Evolutionary conservation across 2,797 vertebrate genomes (phyloP).

Genomic region (Pseudotriccus pelzelni): DNA sequence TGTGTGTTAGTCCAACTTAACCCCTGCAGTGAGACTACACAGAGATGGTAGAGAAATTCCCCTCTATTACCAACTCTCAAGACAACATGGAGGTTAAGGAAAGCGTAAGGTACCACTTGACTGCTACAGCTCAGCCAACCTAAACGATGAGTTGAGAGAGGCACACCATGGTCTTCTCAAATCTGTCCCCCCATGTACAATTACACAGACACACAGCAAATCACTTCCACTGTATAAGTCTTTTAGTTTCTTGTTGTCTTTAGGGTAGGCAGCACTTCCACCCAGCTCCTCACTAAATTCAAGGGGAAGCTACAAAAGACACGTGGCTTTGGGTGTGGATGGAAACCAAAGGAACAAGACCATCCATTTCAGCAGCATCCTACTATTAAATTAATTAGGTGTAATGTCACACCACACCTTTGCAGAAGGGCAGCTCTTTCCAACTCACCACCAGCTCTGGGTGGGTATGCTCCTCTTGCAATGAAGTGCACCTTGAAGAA

Average conservation of each 20-base stretch:
- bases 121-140: not conserved
- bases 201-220: not conserved
- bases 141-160: not conserved
- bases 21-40: not conserved
- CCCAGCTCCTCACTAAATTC: not conserved
- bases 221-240: not conserved
- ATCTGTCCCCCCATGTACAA: not conserved
- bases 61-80: not conserved
- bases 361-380: conserved; percentile 39
- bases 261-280: not conserved
- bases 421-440: not conserved
- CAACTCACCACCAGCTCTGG: not conserved
- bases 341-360: conserved; percentile 21
- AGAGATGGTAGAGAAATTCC: not conserved
- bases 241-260: not conserved
- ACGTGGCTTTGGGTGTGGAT: not conserved
- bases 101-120: not conserved
- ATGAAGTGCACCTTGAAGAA: not conserved
- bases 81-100: not conserved
- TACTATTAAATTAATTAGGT: conserved; percentile 51
- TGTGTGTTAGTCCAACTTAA: not conserved
- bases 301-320: not conserved
- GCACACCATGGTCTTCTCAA: not conserved
- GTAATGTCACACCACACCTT: not conserved
- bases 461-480: not conserved